These are phyloP conservation scores for Candoia aspera DNA, from an alignment of 2,113 vertebrate genomes.

Conservation along the genomic window DNA sequence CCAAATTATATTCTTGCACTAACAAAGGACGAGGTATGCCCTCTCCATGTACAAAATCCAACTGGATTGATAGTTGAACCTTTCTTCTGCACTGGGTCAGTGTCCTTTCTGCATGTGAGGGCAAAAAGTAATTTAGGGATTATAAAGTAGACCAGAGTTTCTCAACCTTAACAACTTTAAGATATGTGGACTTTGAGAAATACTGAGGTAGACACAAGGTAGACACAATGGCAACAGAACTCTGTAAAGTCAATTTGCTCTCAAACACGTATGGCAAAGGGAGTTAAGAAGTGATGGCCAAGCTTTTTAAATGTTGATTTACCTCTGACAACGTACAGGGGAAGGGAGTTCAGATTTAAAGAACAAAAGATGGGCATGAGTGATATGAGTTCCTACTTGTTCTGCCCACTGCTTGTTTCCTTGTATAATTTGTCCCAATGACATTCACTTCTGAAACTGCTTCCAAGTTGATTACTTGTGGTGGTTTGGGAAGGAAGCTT, in stretches of 20 bases:
- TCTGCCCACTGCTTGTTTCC: neutral
- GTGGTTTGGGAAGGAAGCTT: neutral
- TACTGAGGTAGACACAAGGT: neutral
- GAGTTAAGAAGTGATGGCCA: neutral
- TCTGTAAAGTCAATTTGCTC: neutral
- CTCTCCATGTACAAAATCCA: neutral
- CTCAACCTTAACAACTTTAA: no score
- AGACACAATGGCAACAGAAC: neutral
- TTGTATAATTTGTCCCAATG: neutral
- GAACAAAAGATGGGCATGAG: neutral
- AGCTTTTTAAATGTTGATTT: neutral
- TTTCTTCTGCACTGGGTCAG: neutral
- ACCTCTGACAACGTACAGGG: no score
- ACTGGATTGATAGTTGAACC: neutral
- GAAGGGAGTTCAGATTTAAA: neutral
- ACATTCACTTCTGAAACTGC: neutral
- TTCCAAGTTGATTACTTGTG: neutral
- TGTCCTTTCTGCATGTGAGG: neutral
- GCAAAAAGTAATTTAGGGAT: neutral
- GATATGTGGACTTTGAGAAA: no score
- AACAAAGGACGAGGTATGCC: neutral
- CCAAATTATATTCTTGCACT: neutral
- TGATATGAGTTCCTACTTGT: neutral
- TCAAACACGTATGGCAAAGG: neutral
- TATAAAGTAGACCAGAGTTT: neutral